Evolutionary conservation across 2,113 vertebrate species (phyloP).

Genomic region (Dryoscopus gambensis): DNA sequence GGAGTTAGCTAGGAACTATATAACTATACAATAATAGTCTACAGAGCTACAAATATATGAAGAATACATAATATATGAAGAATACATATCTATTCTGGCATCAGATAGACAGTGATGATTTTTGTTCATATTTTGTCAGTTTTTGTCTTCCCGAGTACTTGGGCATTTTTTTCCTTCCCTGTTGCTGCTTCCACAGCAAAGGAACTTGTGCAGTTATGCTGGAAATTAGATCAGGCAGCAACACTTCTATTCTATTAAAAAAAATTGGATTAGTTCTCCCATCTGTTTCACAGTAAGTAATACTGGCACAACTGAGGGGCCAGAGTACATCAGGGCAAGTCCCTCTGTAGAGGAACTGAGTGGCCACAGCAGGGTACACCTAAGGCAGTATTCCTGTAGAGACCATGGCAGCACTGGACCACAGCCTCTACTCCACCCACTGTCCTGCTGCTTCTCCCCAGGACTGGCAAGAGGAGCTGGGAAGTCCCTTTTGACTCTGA

Average conservation of each 20-base stretch:
- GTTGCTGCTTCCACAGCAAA: not conserved
- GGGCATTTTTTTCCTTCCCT: not conserved
- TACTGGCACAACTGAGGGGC: not conserved
- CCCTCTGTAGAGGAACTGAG: not conserved
- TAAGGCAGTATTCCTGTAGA: not conserved
- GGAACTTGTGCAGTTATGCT: not conserved
- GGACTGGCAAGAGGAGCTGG: not conserved
- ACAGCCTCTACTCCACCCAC: not conserved
- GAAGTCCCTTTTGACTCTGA: not conserved
- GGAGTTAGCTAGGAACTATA: not conserved
- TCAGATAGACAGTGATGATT: not conserved
- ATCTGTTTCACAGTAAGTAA: not conserved
- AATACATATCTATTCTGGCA: no score
- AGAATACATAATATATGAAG: not conserved
- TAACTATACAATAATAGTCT: not conserved
- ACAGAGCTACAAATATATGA: not conserved
- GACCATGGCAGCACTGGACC: not conserved
- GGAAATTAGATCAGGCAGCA: not conserved
- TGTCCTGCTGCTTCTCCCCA: not conserved
- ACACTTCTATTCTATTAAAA: not conserved
- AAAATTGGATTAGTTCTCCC: not conserved
- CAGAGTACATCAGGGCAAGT: not conserved
- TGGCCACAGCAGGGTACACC: not conserved
- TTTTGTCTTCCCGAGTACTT: not conserved
- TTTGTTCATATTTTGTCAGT: not conserved